Evolutionary conservation across 1,140 invertebrate genomes (phyloP), one percentile per base, ranked within the genome.

Genomic region (Atta texana): DNA sequence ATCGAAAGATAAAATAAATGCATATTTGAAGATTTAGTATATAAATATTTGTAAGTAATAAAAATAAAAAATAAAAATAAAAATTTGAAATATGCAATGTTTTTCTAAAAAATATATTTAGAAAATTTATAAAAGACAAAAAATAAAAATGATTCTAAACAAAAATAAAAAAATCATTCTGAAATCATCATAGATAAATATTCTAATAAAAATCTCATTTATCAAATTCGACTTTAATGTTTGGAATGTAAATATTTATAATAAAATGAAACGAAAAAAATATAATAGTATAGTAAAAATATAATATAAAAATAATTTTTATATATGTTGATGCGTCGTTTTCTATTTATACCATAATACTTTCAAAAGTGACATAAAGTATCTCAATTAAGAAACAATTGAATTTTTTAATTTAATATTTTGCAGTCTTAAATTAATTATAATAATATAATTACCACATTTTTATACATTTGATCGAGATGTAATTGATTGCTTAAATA

Each of bases 1-100:
- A 34, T 51, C 39, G 21, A 51, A 34, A 75, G 1, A 28, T 49
- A 57, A 84, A 74, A 75, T 34, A 75, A 44, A 63, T 18, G 16
- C 24, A 1, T n/a, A n/a, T 21, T 39, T 28, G 2, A 24, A 63
- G 4, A 74, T 55, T 74, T 12, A 3, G 6, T 12, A 18, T 3
- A 39, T 34, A 34, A 78, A 51, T 68, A 7, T 3, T 12, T 53
- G 3, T 21, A 66, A 34, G 5, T 80, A n/a, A 28, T 16, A 21
- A 74, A 34, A 74, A 16, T 57, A 21, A n/a, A 51, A 49, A 64
- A 31, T 44, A 74, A 34, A 74, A 16, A 39, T 16, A n/a, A 51
- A 49, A 64, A 31, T 44, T 0, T 49, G 3, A 59, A 34, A 24
- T 64, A 1, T 18, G 0, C 2, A 24, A 10, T 59, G 24, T 24